Evolutionary conservation across 2,113 vertebrate genomes (phyloP).

Genomic region (Astatoreochromis straeleni): DNA sequence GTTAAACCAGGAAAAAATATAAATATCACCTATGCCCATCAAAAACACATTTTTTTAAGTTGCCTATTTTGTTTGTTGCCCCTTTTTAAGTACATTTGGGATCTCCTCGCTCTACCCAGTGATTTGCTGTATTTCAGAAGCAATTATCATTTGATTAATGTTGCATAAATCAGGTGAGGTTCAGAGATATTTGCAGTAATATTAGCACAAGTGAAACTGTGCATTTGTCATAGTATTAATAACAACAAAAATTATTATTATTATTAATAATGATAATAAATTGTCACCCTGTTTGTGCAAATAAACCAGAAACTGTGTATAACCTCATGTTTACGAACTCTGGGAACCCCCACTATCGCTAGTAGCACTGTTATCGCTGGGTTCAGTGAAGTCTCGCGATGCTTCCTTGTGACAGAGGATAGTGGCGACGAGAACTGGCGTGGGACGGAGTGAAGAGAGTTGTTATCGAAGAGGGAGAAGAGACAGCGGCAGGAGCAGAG

Average conservation of each 20-base stretch:
- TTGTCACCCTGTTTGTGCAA: background rate
- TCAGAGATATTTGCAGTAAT: background rate
- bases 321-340: background rate
- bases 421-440: conserved; percentile 82
- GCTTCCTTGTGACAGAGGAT: conserved; percentile 49
- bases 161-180: background rate
- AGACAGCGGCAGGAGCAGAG: conserved; percentile 60
- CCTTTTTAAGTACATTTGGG: background rate
- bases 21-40: background rate
- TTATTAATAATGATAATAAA: fast-evolving
- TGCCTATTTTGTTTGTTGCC: background rate
- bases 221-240: background rate
- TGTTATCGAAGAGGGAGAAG: conserved; percentile 80
- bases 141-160: background rate
- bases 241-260: fast-evolving
- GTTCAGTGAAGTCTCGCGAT: conserved; percentile 80
- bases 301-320: background rate
- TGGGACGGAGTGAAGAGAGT: conserved; percentile 77
- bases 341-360: background rate
- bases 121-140: background rate
- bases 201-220: background rate
- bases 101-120: background rate
- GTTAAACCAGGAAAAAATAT: background rate
- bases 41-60: background rate
- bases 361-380: background rate